Conservation (phyloP, 2,797 vertebrate genomes). For the Rhinatrema bivittatum region DNA sequence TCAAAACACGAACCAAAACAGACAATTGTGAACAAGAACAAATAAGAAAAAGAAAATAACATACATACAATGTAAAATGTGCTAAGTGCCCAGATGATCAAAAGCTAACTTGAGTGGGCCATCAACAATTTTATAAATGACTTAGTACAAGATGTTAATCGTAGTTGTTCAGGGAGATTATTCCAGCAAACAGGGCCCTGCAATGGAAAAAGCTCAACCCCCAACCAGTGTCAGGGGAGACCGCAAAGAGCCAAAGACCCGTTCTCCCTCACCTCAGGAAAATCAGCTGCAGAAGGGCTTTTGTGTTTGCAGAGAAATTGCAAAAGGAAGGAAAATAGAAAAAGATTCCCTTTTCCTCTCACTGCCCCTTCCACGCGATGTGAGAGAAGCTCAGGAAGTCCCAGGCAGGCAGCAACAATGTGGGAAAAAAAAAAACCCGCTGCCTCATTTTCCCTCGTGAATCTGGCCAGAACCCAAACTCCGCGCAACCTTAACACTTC, state of each 20-base stretch:
- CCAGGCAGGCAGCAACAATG: conserved; percentile 62
- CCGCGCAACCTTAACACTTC: conserved; percentile 4
- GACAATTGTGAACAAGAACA: too few species aligned
- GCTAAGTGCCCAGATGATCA: too few species aligned
- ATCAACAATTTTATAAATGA: too few species aligned
- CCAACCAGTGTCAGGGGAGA: conserved; percentile 31
- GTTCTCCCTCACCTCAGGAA: too few species aligned
- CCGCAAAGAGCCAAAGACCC: conserved; percentile 28
- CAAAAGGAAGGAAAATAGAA: conserved; percentile 51
- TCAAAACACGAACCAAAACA: too few species aligned
- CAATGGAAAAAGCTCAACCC: too few species aligned
- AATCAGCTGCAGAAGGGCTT: conserved; percentile 59
- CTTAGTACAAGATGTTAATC: too few species aligned
- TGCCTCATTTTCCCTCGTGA: conserved; percentile 53
- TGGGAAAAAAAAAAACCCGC: conserved; percentile 25
- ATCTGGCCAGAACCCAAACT: conserved; percentile 47
- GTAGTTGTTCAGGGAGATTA: too few species aligned
- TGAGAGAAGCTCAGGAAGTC: conserved; percentile 71
- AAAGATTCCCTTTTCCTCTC: conserved; percentile 51
- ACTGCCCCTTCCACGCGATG: conserved; percentile 50
- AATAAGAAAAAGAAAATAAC: too few species aligned
- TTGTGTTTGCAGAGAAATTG: conserved; percentile 49
- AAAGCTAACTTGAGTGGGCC: too few species aligned
- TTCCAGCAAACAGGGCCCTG: too few species aligned
- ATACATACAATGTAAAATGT: too few species aligned